Percentiles rank a stretch among this genome's conserved stretches.
Conservation (phyloP, 2,797 vertebrate species). For the Pristis pectinata region DNA sequence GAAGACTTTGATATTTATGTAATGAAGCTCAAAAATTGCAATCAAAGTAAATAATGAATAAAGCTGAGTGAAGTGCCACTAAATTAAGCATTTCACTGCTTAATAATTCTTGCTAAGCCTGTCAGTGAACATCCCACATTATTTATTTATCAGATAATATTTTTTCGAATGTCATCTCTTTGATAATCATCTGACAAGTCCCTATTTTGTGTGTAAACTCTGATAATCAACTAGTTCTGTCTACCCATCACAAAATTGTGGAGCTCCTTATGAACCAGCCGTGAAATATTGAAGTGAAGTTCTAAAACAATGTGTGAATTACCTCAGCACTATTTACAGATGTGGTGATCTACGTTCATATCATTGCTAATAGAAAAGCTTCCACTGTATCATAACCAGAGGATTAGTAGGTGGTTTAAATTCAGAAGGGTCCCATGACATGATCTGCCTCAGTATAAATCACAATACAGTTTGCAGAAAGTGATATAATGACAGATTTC, state of each 20-base stretch:
- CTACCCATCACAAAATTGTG: not conserved
- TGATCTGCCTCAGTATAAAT: not conserved
- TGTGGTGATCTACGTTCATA: not conserved
- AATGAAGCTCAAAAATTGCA: not conserved
- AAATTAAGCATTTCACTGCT: conserved; percentile 26
- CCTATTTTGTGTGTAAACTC: not conserved
- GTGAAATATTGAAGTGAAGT: not conserved
- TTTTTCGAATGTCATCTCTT: not conserved
- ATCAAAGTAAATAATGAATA: conserved; percentile 38
- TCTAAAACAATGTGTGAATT: not conserved
- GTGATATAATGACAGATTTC: not conserved
- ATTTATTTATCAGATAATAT: conserved; percentile 21
- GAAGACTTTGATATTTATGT: conserved; percentile 28
- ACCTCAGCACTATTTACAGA: not conserved
- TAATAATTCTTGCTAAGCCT: conserved; percentile 35
- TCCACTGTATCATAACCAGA: not conserved
- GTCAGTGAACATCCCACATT: not conserved
- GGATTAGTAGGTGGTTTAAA: not conserved
- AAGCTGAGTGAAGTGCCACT: not conserved
- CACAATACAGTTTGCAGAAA: not conserved
- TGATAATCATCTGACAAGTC: not conserved
- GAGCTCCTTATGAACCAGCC: not conserved
- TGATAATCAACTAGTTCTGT: not conserved
- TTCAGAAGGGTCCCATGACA: too few relatives aligned
- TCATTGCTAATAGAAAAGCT: not conserved